These are phyloP conservation scores for Cochlearius cochlearius DNA, from an alignment of 2,113 vertebrate species.

Conservation along the genomic window DNA sequence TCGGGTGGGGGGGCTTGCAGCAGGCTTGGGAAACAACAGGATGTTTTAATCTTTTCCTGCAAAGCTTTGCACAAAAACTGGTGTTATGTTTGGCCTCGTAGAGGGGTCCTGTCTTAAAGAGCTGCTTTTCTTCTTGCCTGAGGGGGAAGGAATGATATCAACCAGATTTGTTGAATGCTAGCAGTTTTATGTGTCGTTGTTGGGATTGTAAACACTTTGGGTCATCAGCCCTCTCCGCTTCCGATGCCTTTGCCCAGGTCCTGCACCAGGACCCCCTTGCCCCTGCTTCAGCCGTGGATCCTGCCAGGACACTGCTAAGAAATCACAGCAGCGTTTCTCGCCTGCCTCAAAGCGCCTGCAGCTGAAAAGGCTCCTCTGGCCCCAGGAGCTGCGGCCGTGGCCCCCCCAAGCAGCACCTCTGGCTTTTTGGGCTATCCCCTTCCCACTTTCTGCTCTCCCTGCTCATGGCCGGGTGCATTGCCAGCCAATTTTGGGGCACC, in stretches of 20 bases:
- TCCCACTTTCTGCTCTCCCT: background rate
- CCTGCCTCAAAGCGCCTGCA: background rate
- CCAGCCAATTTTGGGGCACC: background rate
- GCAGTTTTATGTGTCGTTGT: background rate
- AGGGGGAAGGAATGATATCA: constrained; percentile 32
- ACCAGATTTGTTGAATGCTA: constrained; percentile 51
- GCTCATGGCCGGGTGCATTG: background rate
- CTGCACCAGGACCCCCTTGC: background rate
- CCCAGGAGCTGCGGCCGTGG: background rate
- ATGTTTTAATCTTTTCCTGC: constrained; percentile 47
- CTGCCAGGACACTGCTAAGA: background rate
- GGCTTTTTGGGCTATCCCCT: background rate
- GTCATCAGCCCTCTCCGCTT: background rate
- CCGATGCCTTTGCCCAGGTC: background rate
- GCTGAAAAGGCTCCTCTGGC: background rate
- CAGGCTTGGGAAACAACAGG: background rate
- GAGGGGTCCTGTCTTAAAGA: background rate
- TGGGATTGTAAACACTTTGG: constrained; percentile 1
- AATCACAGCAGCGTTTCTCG: background rate
- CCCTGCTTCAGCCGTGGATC: background rate
- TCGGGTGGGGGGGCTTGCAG: background rate
- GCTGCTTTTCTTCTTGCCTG: constrained; percentile 46
- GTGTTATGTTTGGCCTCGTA: constrained; percentile 36
- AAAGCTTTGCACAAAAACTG: background rate
- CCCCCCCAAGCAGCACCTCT: background rate